Conservation (phyloP, 1,140 invertebrate genomes). For the Drosophila bocqueti region DNA sequence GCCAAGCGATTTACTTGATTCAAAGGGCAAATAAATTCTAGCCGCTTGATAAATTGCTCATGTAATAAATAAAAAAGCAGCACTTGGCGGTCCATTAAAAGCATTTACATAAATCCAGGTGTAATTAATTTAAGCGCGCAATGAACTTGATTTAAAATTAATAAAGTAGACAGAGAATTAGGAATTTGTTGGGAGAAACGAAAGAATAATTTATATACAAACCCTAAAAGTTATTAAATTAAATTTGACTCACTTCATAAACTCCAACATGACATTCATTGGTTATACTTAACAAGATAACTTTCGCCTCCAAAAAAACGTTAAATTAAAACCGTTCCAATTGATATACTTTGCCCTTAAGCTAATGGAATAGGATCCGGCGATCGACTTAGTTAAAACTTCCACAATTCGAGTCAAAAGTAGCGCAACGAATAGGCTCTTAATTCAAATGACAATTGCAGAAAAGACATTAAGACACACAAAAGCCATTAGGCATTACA, state of each 20-base stretch:
- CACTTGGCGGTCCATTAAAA: constrained; percentile 1
- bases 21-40: neutral
- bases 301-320: neutral
- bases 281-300: neutral
- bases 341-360: neutral
- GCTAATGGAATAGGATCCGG: constrained; percentile 13
- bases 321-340: constrained; percentile 19
- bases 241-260: neutral
- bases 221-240: neutral
- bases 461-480: constrained; percentile 46
- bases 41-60: neutral
- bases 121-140: neutral
- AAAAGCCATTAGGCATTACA: constrained; percentile 56
- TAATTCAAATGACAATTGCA: constrained; percentile 76
- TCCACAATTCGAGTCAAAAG: constrained; percentile 28
- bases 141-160: constrained; percentile 2
- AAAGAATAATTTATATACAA: too few relatives aligned
- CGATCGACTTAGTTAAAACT: constrained; percentile 29
- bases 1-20: constrained; percentile 3
- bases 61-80: constrained; percentile 13
- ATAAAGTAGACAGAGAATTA: neutral
- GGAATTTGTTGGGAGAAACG: too few relatives aligned
- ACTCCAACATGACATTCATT: neutral
- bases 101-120: constrained; percentile 1
- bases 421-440: constrained; percentile 62